Base-by-base conservation (phyloP, 2,797 vertebrate species). In the Tiaroga cobitis region DNA sequence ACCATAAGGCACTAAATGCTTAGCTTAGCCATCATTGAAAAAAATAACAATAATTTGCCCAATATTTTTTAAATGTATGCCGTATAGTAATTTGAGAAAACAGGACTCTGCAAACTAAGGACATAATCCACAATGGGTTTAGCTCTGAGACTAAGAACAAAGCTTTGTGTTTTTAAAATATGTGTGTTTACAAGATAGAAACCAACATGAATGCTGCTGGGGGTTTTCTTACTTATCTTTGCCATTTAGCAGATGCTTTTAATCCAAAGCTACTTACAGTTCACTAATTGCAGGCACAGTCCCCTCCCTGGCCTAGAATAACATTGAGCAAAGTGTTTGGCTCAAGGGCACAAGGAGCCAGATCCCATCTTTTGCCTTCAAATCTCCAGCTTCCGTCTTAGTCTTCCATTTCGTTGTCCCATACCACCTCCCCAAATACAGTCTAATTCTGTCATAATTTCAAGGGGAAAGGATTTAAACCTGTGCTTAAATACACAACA, bases 211-310 rank as follows among this genome's bases (percentile, higher is more conserved):
- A 68, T 80, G 29, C 84, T 74, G 32, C 77, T 63, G 69, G 77
- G 77, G 69, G 6, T 74, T 85, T 80, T 65, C 51, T 79, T 78
- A 84, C 83, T 84, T 63, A 70, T 73, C 77, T 85, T 80, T 73
- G 84, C 56, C 56, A 85, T 85, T 85, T 85, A 85, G 77, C 77
- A 54, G 77, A 85, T 54, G 84, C 84, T 85, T 80, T 80, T 85
- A 80, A 85, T 85, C 56, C 69, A 74, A 67, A 73, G 32, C 84
- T 85, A 74, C 69, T 85, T 80, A 74, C 68, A 85, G 68, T 85
- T 80, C 84, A 80, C 69, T 85, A 80, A 85, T 85, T 85, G 84
- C 56, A 67, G 32, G n/a, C 29, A 19, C 15, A 16, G 65, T 78
- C 37, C 37, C 49, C n/a, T 41, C 37, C 2, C 79, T 85, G 84